Evolutionary conservation across 1,140 invertebrate species (phyloP).

Genomic region (Homarus americanus): DNA sequence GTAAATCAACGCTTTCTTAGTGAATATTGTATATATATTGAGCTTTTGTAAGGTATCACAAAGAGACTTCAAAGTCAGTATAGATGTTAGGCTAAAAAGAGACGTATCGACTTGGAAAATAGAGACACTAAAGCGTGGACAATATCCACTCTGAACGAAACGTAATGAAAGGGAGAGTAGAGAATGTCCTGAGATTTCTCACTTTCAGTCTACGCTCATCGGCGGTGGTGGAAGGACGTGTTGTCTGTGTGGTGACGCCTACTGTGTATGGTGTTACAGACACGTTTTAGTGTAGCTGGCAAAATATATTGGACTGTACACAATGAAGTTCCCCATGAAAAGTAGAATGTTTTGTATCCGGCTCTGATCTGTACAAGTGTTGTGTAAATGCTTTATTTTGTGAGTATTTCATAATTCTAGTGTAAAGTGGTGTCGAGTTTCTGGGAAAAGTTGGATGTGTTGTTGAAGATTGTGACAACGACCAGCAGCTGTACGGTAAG

Average conservation of each 20-base stretch:
- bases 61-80: neutral
- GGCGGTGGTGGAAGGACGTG: neutral
- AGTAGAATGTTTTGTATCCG: neutral
- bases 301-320: neutral
- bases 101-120: neutral
- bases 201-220: neutral
- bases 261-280: neutral
- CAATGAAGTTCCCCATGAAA: neutral
- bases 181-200: constrained; percentile 18
- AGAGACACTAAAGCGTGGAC: neutral
- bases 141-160: constrained; percentile 11
- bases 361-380: neutral
- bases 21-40: neutral
- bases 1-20: too few species aligned
- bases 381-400: neutral
- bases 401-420: neutral
- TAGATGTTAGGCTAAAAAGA: neutral
- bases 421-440: neutral
- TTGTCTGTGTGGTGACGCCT: neutral
- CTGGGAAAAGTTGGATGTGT: neutral
- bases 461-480: neutral
- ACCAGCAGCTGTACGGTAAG: neutral
- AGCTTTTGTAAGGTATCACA: neutral
- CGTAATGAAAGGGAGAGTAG: neutral
- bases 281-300: neutral